Evolutionary conservation across 2,113 vertebrate species (phyloP).

Genomic region (Motacilla alba): DNA sequence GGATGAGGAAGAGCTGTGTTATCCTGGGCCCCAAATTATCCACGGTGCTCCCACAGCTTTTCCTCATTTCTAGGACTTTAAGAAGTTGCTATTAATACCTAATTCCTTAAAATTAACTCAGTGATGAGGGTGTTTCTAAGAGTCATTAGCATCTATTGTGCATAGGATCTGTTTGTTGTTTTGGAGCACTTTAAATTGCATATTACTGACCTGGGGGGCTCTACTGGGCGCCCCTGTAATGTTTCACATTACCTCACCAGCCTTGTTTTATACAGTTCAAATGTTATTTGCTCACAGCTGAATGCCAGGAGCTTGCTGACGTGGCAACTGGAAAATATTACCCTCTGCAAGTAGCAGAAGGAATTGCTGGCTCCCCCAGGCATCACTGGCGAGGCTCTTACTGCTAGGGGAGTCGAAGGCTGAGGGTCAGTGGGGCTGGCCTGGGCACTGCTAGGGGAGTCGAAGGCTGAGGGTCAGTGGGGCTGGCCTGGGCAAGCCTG

Average conservation of each 20-base stretch:
- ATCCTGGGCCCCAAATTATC: not conserved
- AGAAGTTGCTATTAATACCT: not conserved
- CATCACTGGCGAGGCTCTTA: not conserved
- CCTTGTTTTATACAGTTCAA: slow-evolving; percentile 47
- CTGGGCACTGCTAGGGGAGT: not conserved
- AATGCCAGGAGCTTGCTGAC: slow-evolving; percentile 33
- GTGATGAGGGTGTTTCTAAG: not conserved
- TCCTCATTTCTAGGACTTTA: not conserved
- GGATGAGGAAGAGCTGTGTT: not conserved
- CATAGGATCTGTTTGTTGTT: slow-evolving; percentile 45
- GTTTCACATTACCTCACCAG: slow-evolving; percentile 66
- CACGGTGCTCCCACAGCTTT: not conserved
- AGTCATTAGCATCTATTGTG: not conserved
- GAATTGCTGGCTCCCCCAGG: not conserved
- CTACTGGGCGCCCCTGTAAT: slow-evolving; percentile 14
- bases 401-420: not conserved
- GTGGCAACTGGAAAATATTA: slow-evolving; percentile 46
- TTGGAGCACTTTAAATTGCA: slow-evolving; percentile 27
- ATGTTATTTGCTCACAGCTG: slow-evolving; percentile 53
- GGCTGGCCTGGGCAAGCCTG: not conserved
- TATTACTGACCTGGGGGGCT: slow-evolving; percentile 43
- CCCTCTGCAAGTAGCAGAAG: not conserved
- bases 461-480: not conserved
- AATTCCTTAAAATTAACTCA: not conserved
- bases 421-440: not conserved